Base-by-base conservation (phyloP, 2,888 invertebrate species). In the Neoaliturus tenellus region DNA sequence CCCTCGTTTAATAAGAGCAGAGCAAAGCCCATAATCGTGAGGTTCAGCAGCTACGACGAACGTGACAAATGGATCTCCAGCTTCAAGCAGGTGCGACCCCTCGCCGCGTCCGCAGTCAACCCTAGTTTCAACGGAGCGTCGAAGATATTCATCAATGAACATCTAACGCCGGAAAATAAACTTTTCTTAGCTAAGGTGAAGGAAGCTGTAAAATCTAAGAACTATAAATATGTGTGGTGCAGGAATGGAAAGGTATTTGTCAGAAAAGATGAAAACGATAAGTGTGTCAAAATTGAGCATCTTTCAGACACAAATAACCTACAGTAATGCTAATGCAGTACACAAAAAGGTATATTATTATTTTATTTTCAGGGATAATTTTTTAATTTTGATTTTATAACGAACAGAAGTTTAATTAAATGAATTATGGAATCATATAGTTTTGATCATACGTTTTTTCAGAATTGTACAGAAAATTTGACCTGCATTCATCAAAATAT, bases 401-500 rank as follows among this genome's bases (percentile, higher is more conserved):
- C n/a, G n/a, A n/a, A n/a, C n/a, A n/a, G n/a, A n/a, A n/a, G n/a
- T n/a, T 67, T 17, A 20, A 4, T 67, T n/a, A 8, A 67, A 4
- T 67, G 6, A 6, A 20, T 67, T 31, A 6, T 67, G 6, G 14
- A 17, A 31, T 3, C 5, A 5, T 6, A 28, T 67, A 23, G 31
- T 33, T 67, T 67, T 0, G 35, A 67, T 1, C 10, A 67, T 0
- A 67, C 1, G 17, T 67, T 67, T 31, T 67, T 31, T n/a, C 17
- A 28, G 4, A 17, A 2, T 31, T 1, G 31, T n/a, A 28, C 12
- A 12, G 33, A 55, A 2, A 48, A 28, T 33, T 58, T 80, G 10
- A 48, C 3, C 12, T 2, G 51, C 2, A 17, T 80, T n/a, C 80
- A 80, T 31, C 14, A 39, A 28, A 80, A 80, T 31, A 80, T 80